Conservation (phyloP, 2,113 vertebrate genomes). For the Cyphomyrus plagiostoma region DNA sequence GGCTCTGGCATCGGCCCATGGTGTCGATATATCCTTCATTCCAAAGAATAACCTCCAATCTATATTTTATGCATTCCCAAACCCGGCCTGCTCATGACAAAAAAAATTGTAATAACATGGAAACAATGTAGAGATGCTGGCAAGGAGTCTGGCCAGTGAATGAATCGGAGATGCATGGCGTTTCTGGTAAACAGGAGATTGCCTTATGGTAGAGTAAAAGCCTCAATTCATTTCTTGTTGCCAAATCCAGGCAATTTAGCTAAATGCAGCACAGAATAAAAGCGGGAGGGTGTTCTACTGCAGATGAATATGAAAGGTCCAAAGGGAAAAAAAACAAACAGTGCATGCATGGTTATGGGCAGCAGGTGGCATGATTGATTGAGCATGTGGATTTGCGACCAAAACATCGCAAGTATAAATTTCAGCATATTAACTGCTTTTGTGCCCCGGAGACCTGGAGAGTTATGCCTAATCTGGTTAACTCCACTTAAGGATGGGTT, state of each 20-base stretch:
- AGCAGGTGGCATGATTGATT: neutral
- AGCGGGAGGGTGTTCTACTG: neutral
- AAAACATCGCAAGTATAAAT: neutral
- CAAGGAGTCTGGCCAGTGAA: neutral
- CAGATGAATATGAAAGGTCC: neutral
- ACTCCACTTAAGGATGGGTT: neutral
- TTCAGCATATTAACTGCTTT: conserved; percentile 1
- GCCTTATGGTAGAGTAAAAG: neutral
- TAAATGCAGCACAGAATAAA: neutral
- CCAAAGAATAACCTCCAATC: neutral
- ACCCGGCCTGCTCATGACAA: conserved; percentile 1
- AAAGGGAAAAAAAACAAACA: neutral
- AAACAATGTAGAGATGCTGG: conserved; percentile 12
- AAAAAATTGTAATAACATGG: conserved; percentile 7
- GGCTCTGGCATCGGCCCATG: neutral
- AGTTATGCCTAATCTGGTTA: neutral
- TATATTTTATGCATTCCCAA: conserved; percentile 6
- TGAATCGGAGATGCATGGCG: neutral
- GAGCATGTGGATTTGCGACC: conserved; percentile 7
- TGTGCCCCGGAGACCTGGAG: neutral
- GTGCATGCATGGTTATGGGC: neutral
- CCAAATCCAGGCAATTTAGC: neutral
- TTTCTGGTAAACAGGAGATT: neutral
- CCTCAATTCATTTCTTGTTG: neutral
- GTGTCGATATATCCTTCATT: neutral